Base-by-base conservation (phyloP, 2,113 vertebrate genomes). In the Canis aureus region DNA sequence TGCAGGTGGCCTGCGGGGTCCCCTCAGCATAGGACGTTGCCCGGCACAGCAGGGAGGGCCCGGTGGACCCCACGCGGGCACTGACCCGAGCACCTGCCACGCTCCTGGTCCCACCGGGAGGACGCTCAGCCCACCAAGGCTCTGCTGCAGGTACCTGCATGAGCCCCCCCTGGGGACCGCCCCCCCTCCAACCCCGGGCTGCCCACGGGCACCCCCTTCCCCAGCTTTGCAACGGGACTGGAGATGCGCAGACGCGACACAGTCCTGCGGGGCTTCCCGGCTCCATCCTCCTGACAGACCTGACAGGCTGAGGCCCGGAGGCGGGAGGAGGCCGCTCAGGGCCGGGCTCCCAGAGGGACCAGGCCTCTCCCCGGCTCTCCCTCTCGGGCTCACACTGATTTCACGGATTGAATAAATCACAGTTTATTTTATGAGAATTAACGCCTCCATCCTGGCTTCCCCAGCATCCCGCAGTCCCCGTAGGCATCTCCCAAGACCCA, bases 401-500 rank as follows among this genome's bases (percentile, higher is more conserved):
- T 89, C 64, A 89, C 51, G 59, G 32, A 82, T 35, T 74, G 32
- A 32, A 15, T 89, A 16, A 53, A 38, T 76, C 29, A 82, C n/a
- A 11, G 22, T 38, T 43, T 73, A 89, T 35, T 93, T 89, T 35
- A 69, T 8, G 25, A 35, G 10, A 17, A 35, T n/a, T 51, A 49
- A 51, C 23, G 15, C 59, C 32, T 51, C 69, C 49, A 29, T 83
- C 29, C 17, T 29, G 10, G 2, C 51, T 22, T 38, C 80, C 71
- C 22, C 78, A 55, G 83, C 71, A 71, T 71, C 53, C 15, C 12
- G 51, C 51, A 38, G 8, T 38, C 79, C 60, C 73, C 32, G 49
- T 71, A 53, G 16, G 81, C 8, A 35, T 81, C 59, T 83, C 79
- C 79, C 11, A 69, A 85, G 93, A 97, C 20, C 60, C 84, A 92